Base-by-base conservation (phyloP, 2,888 invertebrate species). In the Phengaris alcon region DNA sequence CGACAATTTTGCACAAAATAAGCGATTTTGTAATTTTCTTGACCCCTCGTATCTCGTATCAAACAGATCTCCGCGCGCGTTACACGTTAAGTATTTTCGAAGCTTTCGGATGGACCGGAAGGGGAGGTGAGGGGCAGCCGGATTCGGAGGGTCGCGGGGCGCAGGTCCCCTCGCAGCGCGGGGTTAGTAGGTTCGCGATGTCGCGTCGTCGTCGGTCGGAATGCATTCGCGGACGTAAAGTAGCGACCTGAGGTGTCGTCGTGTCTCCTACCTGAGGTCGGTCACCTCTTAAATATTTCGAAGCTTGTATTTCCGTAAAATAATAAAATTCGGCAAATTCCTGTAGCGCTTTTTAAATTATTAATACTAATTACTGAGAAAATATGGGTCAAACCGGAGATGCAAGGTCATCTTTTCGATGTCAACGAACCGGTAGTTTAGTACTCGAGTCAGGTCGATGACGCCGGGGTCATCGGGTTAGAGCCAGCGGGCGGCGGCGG, bases 151-250 rank as follows among this genome's bases (percentile, higher is more conserved):
- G 90, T 89, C 84, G 91, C 89, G 90, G 91, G 91, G 90, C 86
- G 90, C 90, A 88, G 88, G 87, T 88, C 91, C 91, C 91, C 90
- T 90, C 89, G 89, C 89, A 83, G 88, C 87, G 91, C 91, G 91
- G 93, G 91, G 93, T 91, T 92, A 93, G 92, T 92, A 91, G 92
- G 92, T 91, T 91, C 93, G 92, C 91, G 89, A 90, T 90, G 91
- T 91, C 92, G 92, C 90, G 89, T 89, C 91, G 91, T 87, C 86
- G 90, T 88, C 90, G 91, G 92, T 89, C 90, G 91, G 92, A 91
- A 93, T 93, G 93, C 93, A 93, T 93, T 93, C 92, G 91, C 91
- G 92, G 88, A 91, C 90, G 90, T 91, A 88, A 90, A 91, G 90
- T 89, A 89, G 91, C 88, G 90, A 91, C 90, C 91, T 91, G 85